Conservation (phyloP, 2,888 invertebrate genomes). For the Catocala nupta region DNA sequence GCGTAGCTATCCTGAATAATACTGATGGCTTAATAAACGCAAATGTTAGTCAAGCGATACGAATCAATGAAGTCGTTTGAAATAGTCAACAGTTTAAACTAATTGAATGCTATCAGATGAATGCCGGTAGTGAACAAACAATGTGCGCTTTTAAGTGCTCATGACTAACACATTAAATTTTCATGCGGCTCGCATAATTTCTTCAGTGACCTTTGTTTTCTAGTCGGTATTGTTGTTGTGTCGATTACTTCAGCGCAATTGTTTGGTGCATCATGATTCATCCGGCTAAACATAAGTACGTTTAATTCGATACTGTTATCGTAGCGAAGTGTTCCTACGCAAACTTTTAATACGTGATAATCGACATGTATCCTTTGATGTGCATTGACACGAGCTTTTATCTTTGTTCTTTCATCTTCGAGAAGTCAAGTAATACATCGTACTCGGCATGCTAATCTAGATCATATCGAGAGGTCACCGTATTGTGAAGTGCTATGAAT, state of each 20-base stretch:
- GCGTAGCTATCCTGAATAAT: conserved; percentile 47
- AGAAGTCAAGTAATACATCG: conserved; percentile 16
- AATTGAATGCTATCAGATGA: conserved; percentile 45
- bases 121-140: conserved; percentile 47
- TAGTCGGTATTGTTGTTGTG: conserved; percentile 68
- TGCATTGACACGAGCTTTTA: background rate
- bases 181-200: conserved; percentile 73
- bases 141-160: conserved; percentile 48
- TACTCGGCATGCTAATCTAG: conserved; percentile 17
- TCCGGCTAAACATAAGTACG: conserved; percentile 35
- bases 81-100: conserved; percentile 54
- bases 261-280: conserved; percentile 68
- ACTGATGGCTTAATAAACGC: conserved; percentile 38
- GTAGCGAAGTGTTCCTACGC: conserved; percentile 35
- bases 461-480: conserved; percentile 18
- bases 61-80: conserved; percentile 46
- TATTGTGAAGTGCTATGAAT: conserved; percentile 29
- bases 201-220: conserved; percentile 76
- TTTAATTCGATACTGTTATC: conserved; percentile 52
- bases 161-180: conserved; percentile 76
- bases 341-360: conserved; percentile 43
- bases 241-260: conserved; percentile 53
- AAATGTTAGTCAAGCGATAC: conserved; percentile 45
- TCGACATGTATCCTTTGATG: conserved; percentile 29
- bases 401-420: conserved; percentile 20